Base-by-base conservation (phyloP, 2,113 vertebrate species). In the Poeciliopsis occidentalis region DNA sequence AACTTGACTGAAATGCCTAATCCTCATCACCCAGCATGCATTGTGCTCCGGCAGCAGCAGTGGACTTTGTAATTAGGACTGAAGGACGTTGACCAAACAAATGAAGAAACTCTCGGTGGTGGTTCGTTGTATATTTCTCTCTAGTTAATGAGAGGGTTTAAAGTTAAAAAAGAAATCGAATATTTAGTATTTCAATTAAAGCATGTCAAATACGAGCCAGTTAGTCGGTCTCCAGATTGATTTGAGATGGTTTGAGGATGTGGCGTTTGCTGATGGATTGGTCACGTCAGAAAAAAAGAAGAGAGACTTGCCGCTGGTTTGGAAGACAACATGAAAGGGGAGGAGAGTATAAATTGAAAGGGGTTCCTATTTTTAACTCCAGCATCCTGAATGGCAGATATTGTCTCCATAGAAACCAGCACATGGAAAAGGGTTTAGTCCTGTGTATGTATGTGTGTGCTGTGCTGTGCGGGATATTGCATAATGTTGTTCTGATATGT, bases 321-420 rank as follows among this genome's bases (percentile, higher is more conserved):
- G 17, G 60, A 76, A 85, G 72, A 79, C 84, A 79, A 65, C 65
- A 37, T 61, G 71, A 44, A 66, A 78, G 64, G 75, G 85, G 73
- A 73, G 67, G 84, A 80, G 77, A 78, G 83, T 88, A 80, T 83
- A 47, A 80, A 80, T 37, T 79, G 77, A 88, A 68, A 85, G 1
- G 1, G 74, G 69, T 8, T 12, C 26, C 87, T 94, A 94, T 93
- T 94, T 94, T 95, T 93, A 94, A 89, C 90, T 70, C 73, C 0
- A 76, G 88, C 88, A 89, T 94, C 88, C 92, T 91, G 87, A 92
- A 85, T 92, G 89, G 92, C 83, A 82, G 91, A 89, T 85, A 79
- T 88, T 73, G 92, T 92, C 62, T 86, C 92, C 90, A 93, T 94
- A 86, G 92, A 84, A 92, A 94, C 92, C 79, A 82, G 65, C 71